Percentiles rank a stretch among this genome's conserved stretches.
These are phyloP conservation scores for Xestia rhomboidea DNA, from an alignment of 2,888 invertebrate species.

Conservation along the genomic window DNA sequence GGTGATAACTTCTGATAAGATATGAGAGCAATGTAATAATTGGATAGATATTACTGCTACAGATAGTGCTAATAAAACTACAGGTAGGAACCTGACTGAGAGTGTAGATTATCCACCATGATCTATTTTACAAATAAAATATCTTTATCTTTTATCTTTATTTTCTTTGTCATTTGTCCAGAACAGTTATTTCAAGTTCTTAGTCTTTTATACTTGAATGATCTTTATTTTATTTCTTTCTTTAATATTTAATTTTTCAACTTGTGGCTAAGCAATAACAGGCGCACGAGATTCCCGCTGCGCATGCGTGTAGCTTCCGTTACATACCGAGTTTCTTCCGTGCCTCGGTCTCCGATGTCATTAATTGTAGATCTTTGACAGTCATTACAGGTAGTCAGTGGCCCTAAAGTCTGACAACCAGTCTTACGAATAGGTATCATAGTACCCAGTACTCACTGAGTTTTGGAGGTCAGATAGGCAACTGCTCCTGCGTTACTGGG, in stretches of 20 bases:
- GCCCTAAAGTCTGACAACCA: background rate
- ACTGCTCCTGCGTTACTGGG: background rate
- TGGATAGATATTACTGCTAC: slow-evolving; percentile 3
- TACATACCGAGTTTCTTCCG: background rate
- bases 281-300: background rate
- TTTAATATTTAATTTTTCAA: background rate
- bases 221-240: background rate
- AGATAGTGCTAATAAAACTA: slow-evolving; percentile 1
- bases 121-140: too few relatives aligned
- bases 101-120: too few relatives aligned
- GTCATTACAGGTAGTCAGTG: background rate
- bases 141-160: too few relatives aligned
- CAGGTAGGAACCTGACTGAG: background rate
- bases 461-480: background rate
- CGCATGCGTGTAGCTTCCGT: background rate
- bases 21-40: slow-evolving; percentile 18
- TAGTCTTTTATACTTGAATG: background rate
- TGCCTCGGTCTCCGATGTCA: background rate
- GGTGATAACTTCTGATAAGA: slow-evolving; percentile 38
- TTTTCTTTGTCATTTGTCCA: background rate
- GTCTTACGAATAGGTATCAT: background rate
- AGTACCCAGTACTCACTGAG: background rate
- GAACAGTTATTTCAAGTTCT: background rate
- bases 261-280: too few relatives aligned
- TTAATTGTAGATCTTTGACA: background rate